Evolutionary conservation across 2,797 vertebrate genomes (phyloP), one percentile per base, ranked within the genome.

Genomic region (Pseudomugil tenellus): DNA sequence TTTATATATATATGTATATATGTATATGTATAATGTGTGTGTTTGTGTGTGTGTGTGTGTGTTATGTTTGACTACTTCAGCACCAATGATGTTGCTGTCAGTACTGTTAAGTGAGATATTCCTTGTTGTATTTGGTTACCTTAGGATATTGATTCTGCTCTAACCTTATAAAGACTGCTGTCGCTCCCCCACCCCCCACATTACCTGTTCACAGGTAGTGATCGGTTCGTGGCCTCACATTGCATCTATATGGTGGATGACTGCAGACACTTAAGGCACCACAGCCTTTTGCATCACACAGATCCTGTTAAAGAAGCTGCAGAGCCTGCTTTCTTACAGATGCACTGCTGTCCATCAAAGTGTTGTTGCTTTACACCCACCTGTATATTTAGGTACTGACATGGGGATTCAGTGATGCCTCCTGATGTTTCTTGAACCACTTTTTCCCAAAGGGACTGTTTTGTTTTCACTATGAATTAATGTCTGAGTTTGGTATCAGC

Each of bases 391-490:
- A 75, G 68, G 13, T 60, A 61, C 65, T 59, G 56, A 62, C 9
- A 53, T 55, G 39, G 54, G 70, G 59, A 72, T 85, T 85, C 62
- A 61, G 61, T 60, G 64, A 76, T 60, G 63, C 72, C 73, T 84
- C 37, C 74, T 79, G 49, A 49, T 70, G 48, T 81, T 79, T 84
- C 48, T 67, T 63, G 55, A 87, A 70, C 25, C 46, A 83, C 72
- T 77, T 66, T 77, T 74, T n/a, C n/a, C 60, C 61, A 84, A 84
- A 88, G 70, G 79, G 68, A 80, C 48, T 64, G 28, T 82, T 84
- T 80, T 67, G 61, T 11, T 77, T 84, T 70, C 23, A 34, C 59
- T 73, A 61, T 6, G 54, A 70, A 65, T 74, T 48, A 76, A 60
- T n/a, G 63, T 66, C 9, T 55, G 34, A 31, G 57, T 63, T 55